Evolutionary conservation across 2,113 vertebrate genomes (phyloP), one percentile per base, ranked within the genome.

Genomic region (Psittacara wagleri): DNA sequence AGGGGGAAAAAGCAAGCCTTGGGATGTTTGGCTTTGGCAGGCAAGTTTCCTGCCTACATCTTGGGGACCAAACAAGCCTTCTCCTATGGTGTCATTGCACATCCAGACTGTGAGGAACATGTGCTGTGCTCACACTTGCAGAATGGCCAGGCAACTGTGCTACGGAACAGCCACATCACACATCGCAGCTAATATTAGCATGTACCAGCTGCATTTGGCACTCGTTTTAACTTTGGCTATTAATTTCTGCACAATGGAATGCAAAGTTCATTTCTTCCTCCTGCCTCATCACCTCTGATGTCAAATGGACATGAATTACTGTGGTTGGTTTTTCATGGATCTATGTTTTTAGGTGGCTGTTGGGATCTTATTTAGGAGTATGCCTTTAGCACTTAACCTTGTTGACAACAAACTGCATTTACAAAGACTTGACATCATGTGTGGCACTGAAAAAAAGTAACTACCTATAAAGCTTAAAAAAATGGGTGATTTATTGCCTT

Each of bases 151-250:
- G 92, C 64, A 90, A 81, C 2, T 51, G 72, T 67, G 48, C 79
- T 83, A 83, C 55, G 86, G 82, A 93, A 95, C 90, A 90, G 78
- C 35, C 86, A 77, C 90, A 83, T 90, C 88, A 86, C 89, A 79
- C 61, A 25, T 22, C 67, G 48, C 25, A 43, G 88, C 82, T 94
- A 90, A 94, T 90, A 96, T 70, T 61, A 92, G 88, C 79, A 46
- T 29, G 31, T 22, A 84, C 44, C 31, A 61, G 74, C 62, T 85
- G 68, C 61, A 89, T 87, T 64, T 76, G 48, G 66, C 41, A 90
- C 13, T 19, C 9, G 7, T 76, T 79, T 84, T 62, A 62, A n/a
- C 41, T 76, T 88, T 90, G 43, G 54, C 72, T 70, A 86, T 17
- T 51, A 27, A 70, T 86, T 92, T 81, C 76, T 67, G 64, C 73